A percentile compares a stretch with the other conserved stretches of the same genome.
Evolutionary conservation across 2,113 vertebrate genomes (phyloP).

Genomic region (Halcyon malimbica): DNA sequence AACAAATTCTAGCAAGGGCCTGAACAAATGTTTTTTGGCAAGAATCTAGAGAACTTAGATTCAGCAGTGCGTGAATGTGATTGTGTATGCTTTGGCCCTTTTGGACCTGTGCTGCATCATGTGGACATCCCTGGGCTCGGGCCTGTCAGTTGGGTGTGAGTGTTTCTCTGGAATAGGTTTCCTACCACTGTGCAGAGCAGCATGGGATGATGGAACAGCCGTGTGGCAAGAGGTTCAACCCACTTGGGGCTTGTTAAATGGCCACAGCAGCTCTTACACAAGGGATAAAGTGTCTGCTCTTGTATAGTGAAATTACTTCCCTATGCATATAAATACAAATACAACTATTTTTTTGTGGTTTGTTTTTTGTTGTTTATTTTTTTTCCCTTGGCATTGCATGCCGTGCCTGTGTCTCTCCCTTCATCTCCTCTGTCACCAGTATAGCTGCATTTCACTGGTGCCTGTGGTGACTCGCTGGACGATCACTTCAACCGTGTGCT

Average conservation of each 20-base stretch:
- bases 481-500: not conserved
- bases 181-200: not conserved
- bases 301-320: not conserved
- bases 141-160: fast-evolving
- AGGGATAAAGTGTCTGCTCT: no score
- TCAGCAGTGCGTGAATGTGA: not conserved
- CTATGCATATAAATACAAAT: not conserved
- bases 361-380: not conserved
- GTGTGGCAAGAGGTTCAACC: not conserved
- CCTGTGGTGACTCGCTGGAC: not conserved
- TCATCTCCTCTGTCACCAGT: fast-evolving
- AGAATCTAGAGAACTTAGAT: not conserved
- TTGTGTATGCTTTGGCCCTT: not conserved
- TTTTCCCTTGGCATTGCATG: not conserved
- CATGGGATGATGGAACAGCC: not conserved
- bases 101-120: not conserved
- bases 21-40: not conserved
- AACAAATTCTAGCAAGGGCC: not conserved
- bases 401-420: not conserved
- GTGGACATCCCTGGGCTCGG: not conserved
- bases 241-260: not conserved
- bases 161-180: not conserved
- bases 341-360: fast-evolving
- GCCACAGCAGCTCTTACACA: not conserved
- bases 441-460: not conserved